These are phyloP conservation scores for Achlya flavicornis DNA, from an alignment of 2,888 invertebrate genomes.

Conservation along the genomic window DNA sequence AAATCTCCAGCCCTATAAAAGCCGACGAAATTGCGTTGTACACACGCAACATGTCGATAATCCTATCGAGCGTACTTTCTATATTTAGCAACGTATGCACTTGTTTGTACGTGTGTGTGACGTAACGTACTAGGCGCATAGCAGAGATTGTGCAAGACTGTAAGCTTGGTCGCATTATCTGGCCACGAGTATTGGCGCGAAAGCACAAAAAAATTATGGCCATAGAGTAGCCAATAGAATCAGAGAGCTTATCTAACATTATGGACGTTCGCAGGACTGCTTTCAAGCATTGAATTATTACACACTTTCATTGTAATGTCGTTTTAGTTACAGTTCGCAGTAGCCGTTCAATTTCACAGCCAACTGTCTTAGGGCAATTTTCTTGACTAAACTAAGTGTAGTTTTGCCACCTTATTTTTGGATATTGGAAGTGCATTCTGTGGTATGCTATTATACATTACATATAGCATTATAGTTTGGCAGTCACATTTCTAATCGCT, in stretches of 20 bases:
- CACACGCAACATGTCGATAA: constrained; percentile 4
- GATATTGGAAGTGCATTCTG: too few relatives aligned
- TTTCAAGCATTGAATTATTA: too few relatives aligned
- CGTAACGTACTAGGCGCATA: constrained; percentile 16
- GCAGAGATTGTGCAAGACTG: constrained; percentile 14
- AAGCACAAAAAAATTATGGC: background rate
- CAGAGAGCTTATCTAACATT: background rate
- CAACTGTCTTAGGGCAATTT: too few relatives aligned
- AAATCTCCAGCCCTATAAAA: constrained; percentile 9
- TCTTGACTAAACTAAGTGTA: too few relatives aligned
- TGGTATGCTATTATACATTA: too few relatives aligned
- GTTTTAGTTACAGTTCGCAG: too few relatives aligned
- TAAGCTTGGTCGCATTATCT: constrained; percentile 4
- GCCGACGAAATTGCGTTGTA: background rate
- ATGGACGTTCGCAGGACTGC: too few relatives aligned
- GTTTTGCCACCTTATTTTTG: too few relatives aligned
- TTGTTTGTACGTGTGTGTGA: constrained; percentile 9
- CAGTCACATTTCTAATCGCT: too few relatives aligned
- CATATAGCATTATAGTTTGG: too few relatives aligned
- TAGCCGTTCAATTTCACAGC: too few relatives aligned
- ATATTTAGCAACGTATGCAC: constrained; percentile 24
- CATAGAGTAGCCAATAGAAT: background rate
- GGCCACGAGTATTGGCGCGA: background rate
- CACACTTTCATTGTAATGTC: too few relatives aligned
- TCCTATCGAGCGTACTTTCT: constrained; percentile 18